Conservation (phyloP, 2,113 vertebrate genomes). For the Calonectris borealis region DNA sequence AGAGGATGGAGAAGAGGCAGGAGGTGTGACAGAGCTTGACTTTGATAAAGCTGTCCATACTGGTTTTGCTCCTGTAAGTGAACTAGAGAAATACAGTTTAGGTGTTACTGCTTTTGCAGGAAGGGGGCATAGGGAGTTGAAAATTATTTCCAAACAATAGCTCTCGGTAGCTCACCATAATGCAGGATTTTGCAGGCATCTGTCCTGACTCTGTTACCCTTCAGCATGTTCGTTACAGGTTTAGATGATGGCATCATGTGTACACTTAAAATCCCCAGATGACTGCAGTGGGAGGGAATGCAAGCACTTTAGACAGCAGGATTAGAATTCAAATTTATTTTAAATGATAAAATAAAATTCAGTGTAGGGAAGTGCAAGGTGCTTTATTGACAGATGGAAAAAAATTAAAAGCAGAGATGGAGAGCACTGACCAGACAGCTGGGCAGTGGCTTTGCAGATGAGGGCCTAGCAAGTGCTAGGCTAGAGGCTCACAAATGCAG, state of each 20-base stretch:
- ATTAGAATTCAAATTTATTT: not conserved
- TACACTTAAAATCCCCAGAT: not conserved
- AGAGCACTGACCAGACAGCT: not conserved
- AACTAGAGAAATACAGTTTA: not conserved
- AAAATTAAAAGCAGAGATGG: not conserved
- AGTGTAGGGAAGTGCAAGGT: not conserved
- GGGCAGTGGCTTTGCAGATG: not conserved
- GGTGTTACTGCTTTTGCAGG: not conserved
- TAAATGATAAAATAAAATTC: not conserved
- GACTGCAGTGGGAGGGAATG: not conserved
- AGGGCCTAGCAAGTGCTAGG: not conserved
- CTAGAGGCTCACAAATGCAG: not conserved
- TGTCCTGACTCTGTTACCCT: not conserved
- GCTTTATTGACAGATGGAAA: not conserved
- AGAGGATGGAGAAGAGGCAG: not conserved
- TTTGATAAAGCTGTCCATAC: not conserved
- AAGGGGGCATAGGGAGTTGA: not conserved
- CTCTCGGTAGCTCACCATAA: not conserved
- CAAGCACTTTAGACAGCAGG: not conserved
- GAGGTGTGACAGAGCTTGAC: not conserved
- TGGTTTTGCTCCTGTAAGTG: not conserved
- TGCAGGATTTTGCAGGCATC: not conserved
- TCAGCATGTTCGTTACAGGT: not conserved
- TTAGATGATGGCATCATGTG: not conserved
- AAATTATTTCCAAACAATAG: not conserved